Percentiles rank a stretch among this genome's conserved stretches.
These are phyloP conservation scores for Himalopsyche phryganea DNA, from an alignment of 1,140 invertebrate genomes.

Conservation along the genomic window DNA sequence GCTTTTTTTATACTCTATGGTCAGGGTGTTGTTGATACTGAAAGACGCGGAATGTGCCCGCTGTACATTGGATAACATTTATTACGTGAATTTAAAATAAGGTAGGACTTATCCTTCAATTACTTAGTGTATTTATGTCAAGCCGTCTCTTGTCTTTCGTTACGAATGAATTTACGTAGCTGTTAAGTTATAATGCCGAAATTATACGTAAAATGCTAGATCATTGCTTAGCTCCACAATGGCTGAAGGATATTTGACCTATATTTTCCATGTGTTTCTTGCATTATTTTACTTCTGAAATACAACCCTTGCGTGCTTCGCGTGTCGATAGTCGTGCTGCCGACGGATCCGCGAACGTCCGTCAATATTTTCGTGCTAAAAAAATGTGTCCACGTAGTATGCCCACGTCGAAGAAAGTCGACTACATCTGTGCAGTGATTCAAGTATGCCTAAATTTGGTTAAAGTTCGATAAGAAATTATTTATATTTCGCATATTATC, in stretches of 20 bases:
- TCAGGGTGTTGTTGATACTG: conserved; percentile 31
- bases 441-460: conserved; percentile 27
- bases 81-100: conserved; percentile 21
- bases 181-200: conserved; percentile 21
- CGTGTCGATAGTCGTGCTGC: too few species aligned
- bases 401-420: conserved; percentile 22
- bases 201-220: conserved; percentile 21
- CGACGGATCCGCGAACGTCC: background rate
- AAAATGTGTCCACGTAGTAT: conserved; percentile 28
- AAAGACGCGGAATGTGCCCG: conserved; percentile 28
- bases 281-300: conserved; percentile 1
- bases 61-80: conserved; percentile 25
- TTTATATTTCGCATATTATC: conserved; percentile 4
- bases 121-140: conserved; percentile 4
- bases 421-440: conserved; percentile 18
- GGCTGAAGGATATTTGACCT: conserved; percentile 28
- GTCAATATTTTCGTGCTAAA: conserved; percentile 2
- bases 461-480: conserved; percentile 17
- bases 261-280: conserved; percentile 21
- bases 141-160: background rate
- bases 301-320: too few species aligned
- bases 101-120: conserved; percentile 18
- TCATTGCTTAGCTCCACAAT: conserved; percentile 18
- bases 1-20: conserved; percentile 22
- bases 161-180: conserved; percentile 12